A percentile compares a stretch with the other conserved stretches of the same genome.
Evolutionary conservation across 1,140 invertebrate genomes (phyloP).

Genomic region (Hyphantria cunea): DNA sequence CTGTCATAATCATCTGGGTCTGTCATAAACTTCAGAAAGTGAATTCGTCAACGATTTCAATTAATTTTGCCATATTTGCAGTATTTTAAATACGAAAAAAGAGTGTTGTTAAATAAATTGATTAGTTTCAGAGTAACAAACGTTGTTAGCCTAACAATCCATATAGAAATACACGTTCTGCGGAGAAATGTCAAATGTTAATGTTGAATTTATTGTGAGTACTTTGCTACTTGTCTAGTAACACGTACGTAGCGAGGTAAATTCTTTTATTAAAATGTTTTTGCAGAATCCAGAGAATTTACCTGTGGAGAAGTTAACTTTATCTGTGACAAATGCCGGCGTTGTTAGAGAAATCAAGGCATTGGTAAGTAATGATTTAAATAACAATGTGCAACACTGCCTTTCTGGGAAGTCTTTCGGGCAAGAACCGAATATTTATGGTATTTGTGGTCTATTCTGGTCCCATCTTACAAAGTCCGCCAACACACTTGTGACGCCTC

Average conservation of each 20-base stretch:
- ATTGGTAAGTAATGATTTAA: constrained; percentile 54
- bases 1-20: constrained; percentile 16
- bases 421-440: neutral
- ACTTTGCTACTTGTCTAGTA: neutral
- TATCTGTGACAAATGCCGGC: constrained; percentile 63
- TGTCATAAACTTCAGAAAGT: constrained; percentile 25
- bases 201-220: constrained; percentile 34
- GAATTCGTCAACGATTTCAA: constrained; percentile 25
- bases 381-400: constrained; percentile 19
- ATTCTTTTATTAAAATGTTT: constrained; percentile 26
- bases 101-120: too few species aligned
- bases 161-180: too few species aligned
- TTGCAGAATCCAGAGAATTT: constrained; percentile 75
- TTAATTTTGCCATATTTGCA: constrained; percentile 3
- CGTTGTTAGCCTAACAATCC: too few species aligned
- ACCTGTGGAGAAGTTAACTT: constrained; percentile 62
- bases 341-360: constrained; percentile 70
- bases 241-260: neutral
- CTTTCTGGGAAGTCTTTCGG: neutral
- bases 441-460: neutral
- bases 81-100: neutral
- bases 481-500: too few species aligned
- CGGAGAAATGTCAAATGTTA: constrained; percentile 29
- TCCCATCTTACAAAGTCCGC: too few species aligned
- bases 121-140: too few species aligned